Conservation (phyloP, 1,140 invertebrate genomes). For the Heterodera schachtii region DNA sequence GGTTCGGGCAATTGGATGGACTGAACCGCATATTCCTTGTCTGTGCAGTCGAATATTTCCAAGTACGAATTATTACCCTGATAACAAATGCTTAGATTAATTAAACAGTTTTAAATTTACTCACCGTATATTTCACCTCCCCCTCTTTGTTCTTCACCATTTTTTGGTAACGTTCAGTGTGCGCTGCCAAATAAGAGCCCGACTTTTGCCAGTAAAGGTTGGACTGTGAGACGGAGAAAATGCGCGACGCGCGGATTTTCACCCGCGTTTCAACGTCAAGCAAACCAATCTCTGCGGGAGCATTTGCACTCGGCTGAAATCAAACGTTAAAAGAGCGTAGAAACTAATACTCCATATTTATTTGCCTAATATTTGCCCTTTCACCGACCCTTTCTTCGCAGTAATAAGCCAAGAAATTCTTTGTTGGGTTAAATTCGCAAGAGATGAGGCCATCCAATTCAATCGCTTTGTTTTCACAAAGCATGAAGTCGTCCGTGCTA, state of each 20-base stretch:
- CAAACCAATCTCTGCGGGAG: conserved; percentile 62
- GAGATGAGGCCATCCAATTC: conserved; percentile 71
- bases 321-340: background rate
- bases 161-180: conserved; percentile 95
- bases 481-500: conserved; percentile 70
- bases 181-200: conserved; percentile 94
- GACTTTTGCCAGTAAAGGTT: conserved; percentile 99
- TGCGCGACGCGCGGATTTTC: conserved; percentile 91
- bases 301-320: conserved; percentile 41
- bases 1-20: conserved; percentile 72
- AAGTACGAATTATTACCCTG: conserved; percentile 98
- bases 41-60: conserved; percentile 87
- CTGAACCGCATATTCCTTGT: conserved; percentile 96
- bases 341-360: background rate
- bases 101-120: too few relatives aligned
- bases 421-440: conserved; percentile 96
- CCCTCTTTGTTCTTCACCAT: conserved; percentile 83
- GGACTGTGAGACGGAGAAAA: conserved; percentile 96
- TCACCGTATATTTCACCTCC: conserved; percentile 80
- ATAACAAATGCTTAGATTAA: too few relatives aligned
- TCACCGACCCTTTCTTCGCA: conserved; percentile 84
- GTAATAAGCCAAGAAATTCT: conserved; percentile 95
- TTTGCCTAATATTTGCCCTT: background rate
- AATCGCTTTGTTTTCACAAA: conserved; percentile 51
- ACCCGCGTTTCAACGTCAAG: conserved; percentile 72